A percentile compares a stretch with the other conserved stretches of the same genome.
Conservation (phyloP, 2,797 vertebrate species). For the Enteromius argenteus region DNA sequence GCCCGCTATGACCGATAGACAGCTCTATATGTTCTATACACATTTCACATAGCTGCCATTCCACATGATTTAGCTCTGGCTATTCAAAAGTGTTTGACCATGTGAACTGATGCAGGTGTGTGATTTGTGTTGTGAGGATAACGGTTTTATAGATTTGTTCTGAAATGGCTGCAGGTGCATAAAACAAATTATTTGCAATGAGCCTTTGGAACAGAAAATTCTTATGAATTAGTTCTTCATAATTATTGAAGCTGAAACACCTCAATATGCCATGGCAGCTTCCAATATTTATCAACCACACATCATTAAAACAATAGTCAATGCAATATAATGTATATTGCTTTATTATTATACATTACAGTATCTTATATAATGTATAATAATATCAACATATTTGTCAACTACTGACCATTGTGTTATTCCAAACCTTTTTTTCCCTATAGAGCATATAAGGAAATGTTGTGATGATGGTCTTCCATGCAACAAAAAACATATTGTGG, state of each 20-base stretch:
- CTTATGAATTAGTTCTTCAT: neutral
- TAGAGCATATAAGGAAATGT: neutral
- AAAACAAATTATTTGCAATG: neutral
- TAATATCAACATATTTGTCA: neutral
- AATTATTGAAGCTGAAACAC: neutral
- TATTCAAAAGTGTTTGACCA: neutral
- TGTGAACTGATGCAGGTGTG: neutral
- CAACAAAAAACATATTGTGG: no score
- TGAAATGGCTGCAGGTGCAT: neutral
- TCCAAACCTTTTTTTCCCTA: neutral
- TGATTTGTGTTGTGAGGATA: neutral
- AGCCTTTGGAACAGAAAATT: neutral
- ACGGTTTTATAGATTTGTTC: conserved; percentile 15
- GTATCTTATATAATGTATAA: neutral
- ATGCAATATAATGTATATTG: neutral
- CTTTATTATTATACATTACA: no score
- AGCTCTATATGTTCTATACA: neutral
- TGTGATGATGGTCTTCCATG: neutral
- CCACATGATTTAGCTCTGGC: neutral
- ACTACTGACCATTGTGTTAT: neutral
- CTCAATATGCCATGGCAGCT: neutral
- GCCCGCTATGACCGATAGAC: neutral
- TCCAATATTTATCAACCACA: neutral
- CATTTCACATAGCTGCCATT: neutral
- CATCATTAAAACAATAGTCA: neutral